phyloP scores from a whole-genome alignment of 2,113 vertebrate species.

The Grallaria varia region DNA sequence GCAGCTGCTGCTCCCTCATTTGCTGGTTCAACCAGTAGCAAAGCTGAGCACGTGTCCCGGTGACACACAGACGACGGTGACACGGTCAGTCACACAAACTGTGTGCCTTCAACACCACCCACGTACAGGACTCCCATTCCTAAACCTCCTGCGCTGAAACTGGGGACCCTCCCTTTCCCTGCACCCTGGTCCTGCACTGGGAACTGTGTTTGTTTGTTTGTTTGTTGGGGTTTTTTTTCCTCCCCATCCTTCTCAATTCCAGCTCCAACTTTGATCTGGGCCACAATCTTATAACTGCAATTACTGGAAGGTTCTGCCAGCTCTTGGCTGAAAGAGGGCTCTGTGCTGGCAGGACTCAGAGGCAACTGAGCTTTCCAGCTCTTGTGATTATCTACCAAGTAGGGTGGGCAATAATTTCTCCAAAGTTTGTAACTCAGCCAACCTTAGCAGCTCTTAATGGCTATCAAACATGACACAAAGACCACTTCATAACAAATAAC shows the following conservation, averaged over 20 bases:
- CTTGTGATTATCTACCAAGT: not conserved
- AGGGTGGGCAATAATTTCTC: not conserved
- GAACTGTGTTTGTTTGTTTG: too few species aligned
- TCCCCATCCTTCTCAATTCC: not conserved
- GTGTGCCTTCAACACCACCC: not conserved
- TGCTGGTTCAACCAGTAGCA: not conserved
- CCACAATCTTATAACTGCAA: not conserved
- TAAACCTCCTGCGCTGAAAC: not conserved
- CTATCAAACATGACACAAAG: not conserved
- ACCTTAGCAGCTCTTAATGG: not conserved
- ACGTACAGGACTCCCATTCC: not conserved
- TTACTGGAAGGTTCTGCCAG: not conserved
- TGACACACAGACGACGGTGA: not conserved
- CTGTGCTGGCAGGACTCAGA: slow-evolving; percentile 1
- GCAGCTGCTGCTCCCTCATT: not conserved
- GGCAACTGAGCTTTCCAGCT: not conserved
- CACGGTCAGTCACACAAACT: not conserved
- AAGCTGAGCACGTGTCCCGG: not conserved
- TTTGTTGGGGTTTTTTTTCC: too few species aligned
- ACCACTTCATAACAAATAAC: not conserved
- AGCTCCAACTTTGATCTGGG: not conserved
- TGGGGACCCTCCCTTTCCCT: not conserved
- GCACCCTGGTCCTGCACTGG: not conserved
- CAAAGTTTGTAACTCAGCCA: not conserved
- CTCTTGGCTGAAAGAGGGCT: not conserved